Evolutionary conservation across 2,113 vertebrate species (phyloP), one percentile per base, ranked within the genome.

Genomic region (Paramormyrops kingsleyae): DNA sequence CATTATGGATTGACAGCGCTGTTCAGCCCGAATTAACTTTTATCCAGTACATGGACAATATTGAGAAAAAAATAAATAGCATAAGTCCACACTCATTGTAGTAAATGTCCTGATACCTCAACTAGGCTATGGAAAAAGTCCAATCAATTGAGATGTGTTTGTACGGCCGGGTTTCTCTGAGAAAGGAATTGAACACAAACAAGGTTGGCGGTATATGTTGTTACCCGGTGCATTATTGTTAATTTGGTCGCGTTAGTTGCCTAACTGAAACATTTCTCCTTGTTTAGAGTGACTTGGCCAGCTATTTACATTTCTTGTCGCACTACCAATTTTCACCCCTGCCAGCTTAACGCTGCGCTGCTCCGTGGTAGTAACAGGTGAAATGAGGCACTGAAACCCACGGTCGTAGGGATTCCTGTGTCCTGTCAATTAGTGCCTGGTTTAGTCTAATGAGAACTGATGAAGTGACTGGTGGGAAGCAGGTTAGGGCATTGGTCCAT

Each of bases 41-140:
- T 87, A 31, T n/a, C 50, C 44, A 42, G 19, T 84, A 84, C 42
- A 84, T 46, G 83, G 83, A 47, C 83, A 47, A 47, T 46, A 47
- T 47, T 46, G 83, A 47, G 50, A 42, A 87, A 50, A 31, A 86
- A 87, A 53, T 56, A 56, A 87, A 87, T 47, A 87, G 85, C 19
- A 50, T 83, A 83, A 83, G 77, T 86, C 84, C 84, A 50, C 47
- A 86, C 47, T 86, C 84, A 24, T 86, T 86, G 44, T 31, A 86
- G 46, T 87, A 87, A 87, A 27, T 53, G 49, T 53, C 47, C 31
- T 56, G 27, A 39, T 47, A 53, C 27, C 50, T 35, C 27, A 87
- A 80, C 35, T 80, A 80, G 74, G 74, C 17, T 80, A 42, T 42
- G 35, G 35, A 39, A 80, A 80, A 80, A 80, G 74, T 80, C 35